These are phyloP conservation scores for Centropus bengalensis DNA, from an alignment of 2,113 vertebrate genomes.

Conservation along the genomic window DNA sequence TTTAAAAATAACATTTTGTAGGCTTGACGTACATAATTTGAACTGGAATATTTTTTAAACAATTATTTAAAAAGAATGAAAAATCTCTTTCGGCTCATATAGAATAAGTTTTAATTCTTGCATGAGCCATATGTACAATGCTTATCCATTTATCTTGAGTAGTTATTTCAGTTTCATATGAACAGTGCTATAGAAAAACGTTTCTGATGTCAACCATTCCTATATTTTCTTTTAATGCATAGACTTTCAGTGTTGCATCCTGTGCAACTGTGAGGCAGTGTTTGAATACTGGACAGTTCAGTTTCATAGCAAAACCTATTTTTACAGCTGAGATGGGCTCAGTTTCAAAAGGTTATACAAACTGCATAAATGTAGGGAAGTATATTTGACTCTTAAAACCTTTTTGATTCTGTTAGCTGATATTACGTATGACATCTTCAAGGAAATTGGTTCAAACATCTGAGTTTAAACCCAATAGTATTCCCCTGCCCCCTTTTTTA, in stretches of 20 bases:
- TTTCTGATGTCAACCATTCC: background rate
- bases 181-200: background rate
- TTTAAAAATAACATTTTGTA: conserved; percentile 70
- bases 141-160: conserved; percentile 6
- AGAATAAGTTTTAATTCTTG: conserved; percentile 20
- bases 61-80: conserved; percentile 54
- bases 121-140: background rate
- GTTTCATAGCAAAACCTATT: background rate
- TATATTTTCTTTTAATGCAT: background rate
- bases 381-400: conserved; percentile 15
- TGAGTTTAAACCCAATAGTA: background rate
- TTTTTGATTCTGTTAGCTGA: conserved; percentile 27
- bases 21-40: conserved; percentile 59
- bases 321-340: background rate
- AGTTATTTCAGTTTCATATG: conserved; percentile 14
- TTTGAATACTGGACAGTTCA: background rate
- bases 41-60: conserved; percentile 32
- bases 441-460: background rate
- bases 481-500: background rate
- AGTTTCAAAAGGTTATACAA: conserved; percentile 16
- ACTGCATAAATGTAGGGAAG: background rate
- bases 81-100: conserved; percentile 11
- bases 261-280: background rate
- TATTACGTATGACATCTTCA: background rate
- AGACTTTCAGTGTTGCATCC: background rate